Base-by-base conservation (phyloP, 2,113 vertebrate genomes). In the human (Homo sapiens) region DNA sequence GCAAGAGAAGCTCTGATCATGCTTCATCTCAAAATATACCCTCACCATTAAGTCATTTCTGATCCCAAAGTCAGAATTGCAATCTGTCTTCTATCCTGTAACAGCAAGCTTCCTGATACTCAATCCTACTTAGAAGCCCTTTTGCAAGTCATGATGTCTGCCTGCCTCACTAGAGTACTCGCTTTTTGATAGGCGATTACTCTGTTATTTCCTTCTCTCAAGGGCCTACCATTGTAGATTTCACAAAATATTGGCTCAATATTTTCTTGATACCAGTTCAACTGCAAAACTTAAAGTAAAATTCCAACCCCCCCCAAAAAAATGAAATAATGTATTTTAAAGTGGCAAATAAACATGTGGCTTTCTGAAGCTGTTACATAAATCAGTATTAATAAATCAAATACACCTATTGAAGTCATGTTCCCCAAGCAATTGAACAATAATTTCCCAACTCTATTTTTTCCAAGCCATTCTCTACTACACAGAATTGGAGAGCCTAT, bases 321-420 rank as follows among this genome's bases (percentile, higher is more conserved):
- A 73, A 84, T 84, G 76, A 16, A 35, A 84, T 72, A 59, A 79
- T 80, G 90, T 84, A 90, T 92, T 96, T 97, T 92, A 81, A 92
- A 64, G 64, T 81, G 66, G 57, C 80, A 79, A 83, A 83, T 72
- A 95, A 93, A 89, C 80, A 93, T 45, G 38, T 72, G 27, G 22
- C 45, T 96, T 86, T 94, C 82, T 84, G 93, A 89, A 78, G 76
- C 78, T 95, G 52, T 70, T 96, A 93, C 25, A 82, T 85, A 90
- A 97, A 64, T 93, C 82, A 82, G n/a, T 91, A 79, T 93, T 96
- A 97, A 97, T 96, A 94, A 95, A 93, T 89, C 78, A 94, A 94
- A 97, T 89, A 90, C 27, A 87, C 30, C 32, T 92, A 72, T 52
- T 55, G 50, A 93, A 96, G 23, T 1, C 61, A 70, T 86, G 70